Base-by-base conservation (phyloP, 2,888 invertebrate species). In the Girardia tigrina region DNA sequence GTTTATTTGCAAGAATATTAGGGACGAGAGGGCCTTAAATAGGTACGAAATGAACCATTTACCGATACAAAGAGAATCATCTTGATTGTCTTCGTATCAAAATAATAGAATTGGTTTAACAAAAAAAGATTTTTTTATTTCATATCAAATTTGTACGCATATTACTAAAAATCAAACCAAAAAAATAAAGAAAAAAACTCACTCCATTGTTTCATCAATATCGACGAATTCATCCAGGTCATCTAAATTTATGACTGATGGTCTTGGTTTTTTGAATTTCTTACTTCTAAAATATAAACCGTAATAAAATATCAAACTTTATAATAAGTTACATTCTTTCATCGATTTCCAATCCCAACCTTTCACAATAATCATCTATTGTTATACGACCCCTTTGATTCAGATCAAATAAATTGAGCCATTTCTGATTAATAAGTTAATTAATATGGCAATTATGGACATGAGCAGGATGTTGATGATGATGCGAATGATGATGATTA, bases 121-220 rank as follows among this genome's bases (percentile, higher is more conserved):
- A n/a, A n/a, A n/a, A n/a, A n/a, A n/a, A n/a, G n/a, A n/a, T n/a
- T n/a, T n/a, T n/a, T n/a, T n/a, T n/a, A n/a, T n/a, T n/a, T 36
- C 36, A 36, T 16, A 36, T 36, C 16, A 12, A 36, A 12, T 36
- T 36, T 36, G n/a, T n/a, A n/a, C n/a, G n/a, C n/a, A n/a, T 36
- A 12, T 36, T 8, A 36, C 36, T 36, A 12, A 36, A 36, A 36
- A 36, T 36, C 16, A n/a, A 36, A 36, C 16, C 8, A 36, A 36
- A 12, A 36, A 12, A 36, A 36, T 36, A 36, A 36, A 8, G 16
- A 12, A 36, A 36, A 12, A 12, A 12, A 36, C 56, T 56, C 56
- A 56, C 56, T 56, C n/a, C 56, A 56, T 56, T 56, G n/a, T 56
- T 8, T 56, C 56, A 56, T 56, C 56, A 56, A 56, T 16, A 56